Base-by-base conservation (phyloP, 2,113 vertebrate genomes). In the Paracanthobrama guichenoti region DNA sequence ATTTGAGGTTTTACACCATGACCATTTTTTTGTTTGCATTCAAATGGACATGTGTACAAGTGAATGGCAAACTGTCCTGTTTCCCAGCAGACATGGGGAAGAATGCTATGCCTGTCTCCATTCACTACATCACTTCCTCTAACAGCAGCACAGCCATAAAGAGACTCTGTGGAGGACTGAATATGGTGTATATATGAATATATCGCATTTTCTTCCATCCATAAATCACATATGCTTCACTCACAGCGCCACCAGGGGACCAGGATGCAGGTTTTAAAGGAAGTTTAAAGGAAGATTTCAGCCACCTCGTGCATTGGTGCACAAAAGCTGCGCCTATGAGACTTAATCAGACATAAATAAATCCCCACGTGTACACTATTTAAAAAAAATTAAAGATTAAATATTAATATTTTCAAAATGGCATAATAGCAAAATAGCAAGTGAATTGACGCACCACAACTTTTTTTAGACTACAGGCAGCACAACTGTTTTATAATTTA, bases 161-260 rank as follows among this genome's bases (percentile, higher is more conserved):
- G 60, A 50, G 24, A 80, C 24, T 22, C 59, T 66, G 24, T 31
- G 22, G 39, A 46, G 57, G n/a, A 75, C 46, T 28, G 72, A 28
- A 74, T 26, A 75, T 75, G 66, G 13, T 31, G 46, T n/a, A n/a
- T n/a, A n/a, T n/a, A n/a, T n/a, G n/a, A n/a, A n/a, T n/a, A n/a
- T n/a, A n/a, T 53, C 16, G 8, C 44, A 75, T 9, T 75, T 75
- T 53, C 24, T 26, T 24, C 16, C 3, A 75, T 26, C 14, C 72
- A 75, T 75, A 50, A 75, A 75, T 75, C 24, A 20, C 69, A 14
- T 39, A 46, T 44, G 69, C 69, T 14, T 72, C 22, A 72, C 10
- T 46, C 42, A 72, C 69, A 72, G 42, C 69, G 6, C 42, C 69
- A 72, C 12, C 42, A 73, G 42, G 42, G 69, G 69, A 46, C 12